Base-by-base conservation (phyloP, 37 sponge, comb jelly and placozoan species). In the Axinella damicornis region DNA sequence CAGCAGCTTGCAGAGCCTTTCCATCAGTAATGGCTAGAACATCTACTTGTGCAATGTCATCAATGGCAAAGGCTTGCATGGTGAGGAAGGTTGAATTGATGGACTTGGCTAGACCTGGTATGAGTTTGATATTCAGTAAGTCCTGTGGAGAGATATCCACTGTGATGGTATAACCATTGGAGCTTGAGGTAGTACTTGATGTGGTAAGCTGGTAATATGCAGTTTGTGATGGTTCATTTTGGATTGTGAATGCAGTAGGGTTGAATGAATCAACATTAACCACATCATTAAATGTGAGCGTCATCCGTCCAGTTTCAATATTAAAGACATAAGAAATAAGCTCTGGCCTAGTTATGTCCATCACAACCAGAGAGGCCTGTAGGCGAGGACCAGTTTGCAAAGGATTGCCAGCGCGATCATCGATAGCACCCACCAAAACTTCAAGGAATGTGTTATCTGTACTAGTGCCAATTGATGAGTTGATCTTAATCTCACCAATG, bases 11-110 rank as follows among this genome's bases (percentile, higher is more conserved):
- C 24, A 80, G 58, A 2, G 90, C 97, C 30, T 97, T 97, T 0
- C 97, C 97, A 87, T 97, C 90, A 56, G 94, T 97, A 18, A 97
- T 86, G 38, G 97, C 94, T 24, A 97, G 79, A 12, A 97, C 92
- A 94, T 94, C 94, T 2, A 76, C 69, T 18, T 90, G 88, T 39
- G 88, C 65, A n/a, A 97, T 75, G 55, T 93, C 97, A 78, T 94
- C 97, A 77, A 97, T 91, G 41, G 92, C 97, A 94, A 71, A 92
- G 0, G 97, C 97, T 39, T 89, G 97, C 90, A 97, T 92, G 0
- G 92, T 80, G 36, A 97, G 80, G 65, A 84, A 97, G 32, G 97
- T 92, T 25, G 77, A 86, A 22, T 84, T 69, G 2, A 41, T 74
- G 37, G 79, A 72, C 71, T 81, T 88, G 30, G 95, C 97, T 35